A percentile compares a stretch with the other conserved stretches of the same genome.
phyloP scores from a whole-genome alignment of 2,113 vertebrate species.

The Pteropus alecto region DNA sequence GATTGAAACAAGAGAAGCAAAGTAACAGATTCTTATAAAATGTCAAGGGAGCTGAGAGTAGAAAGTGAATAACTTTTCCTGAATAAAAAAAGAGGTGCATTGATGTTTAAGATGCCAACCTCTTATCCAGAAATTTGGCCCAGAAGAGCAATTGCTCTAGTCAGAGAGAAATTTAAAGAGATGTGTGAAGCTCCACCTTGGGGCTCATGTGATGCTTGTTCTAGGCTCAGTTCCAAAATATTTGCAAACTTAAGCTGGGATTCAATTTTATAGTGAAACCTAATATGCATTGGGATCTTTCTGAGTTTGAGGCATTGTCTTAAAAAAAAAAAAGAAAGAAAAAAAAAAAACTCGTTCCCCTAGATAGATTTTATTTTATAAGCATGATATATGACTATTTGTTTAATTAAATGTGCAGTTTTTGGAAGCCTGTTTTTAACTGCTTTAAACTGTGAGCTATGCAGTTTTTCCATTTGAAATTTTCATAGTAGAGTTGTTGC shows the following conservation, averaged over 20 bases:
- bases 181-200: constrained; percentile 42
- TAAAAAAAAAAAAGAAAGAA: background rate
- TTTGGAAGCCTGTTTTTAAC: constrained; percentile 53
- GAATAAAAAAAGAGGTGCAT: background rate
- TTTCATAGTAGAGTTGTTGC: constrained; percentile 39
- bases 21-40: background rate
- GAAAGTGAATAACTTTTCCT: constrained; percentile 44
- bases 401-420: constrained; percentile 53
- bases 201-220: constrained; percentile 37
- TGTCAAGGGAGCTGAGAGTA: background rate
- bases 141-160: constrained; percentile 54
- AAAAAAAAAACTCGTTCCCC: too few species aligned
- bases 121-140: constrained; percentile 42
- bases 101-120: background rate
- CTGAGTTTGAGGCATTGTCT: constrained; percentile 20
- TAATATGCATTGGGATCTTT: constrained; percentile 20
- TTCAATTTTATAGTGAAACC: constrained; percentile 58
- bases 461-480: constrained; percentile 65
- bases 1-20: background rate
- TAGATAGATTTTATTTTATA: constrained; percentile 49
- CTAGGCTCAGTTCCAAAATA: constrained; percentile 66
- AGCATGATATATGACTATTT: constrained; percentile 47
- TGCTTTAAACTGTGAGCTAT: constrained; percentile 31
- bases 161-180: constrained; percentile 54
- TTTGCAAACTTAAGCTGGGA: constrained; percentile 62